Evolutionary conservation across 1,140 invertebrate genomes (phyloP).

Genomic region (Drosophila pruinosa): DNA sequence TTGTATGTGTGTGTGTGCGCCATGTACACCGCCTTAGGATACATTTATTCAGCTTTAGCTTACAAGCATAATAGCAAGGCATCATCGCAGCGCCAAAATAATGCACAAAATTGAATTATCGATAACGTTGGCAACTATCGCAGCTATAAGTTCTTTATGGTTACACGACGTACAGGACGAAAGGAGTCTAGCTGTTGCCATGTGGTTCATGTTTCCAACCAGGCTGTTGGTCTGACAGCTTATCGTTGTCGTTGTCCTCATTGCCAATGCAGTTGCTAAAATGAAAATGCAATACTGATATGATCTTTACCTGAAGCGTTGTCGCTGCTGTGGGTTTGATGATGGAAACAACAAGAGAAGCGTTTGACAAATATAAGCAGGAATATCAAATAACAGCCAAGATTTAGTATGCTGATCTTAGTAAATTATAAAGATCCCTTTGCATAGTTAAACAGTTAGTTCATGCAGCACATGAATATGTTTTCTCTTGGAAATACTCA

Average conservation of each 20-base stretch:
- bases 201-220: constrained; percentile 28
- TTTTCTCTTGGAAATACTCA: too few relatives aligned
- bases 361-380: constrained; percentile 37
- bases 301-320: constrained; percentile 15
- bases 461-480: not conserved
- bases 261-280: constrained; percentile 44
- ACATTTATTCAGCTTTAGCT: constrained; percentile 68
- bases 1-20: constrained; percentile 9
- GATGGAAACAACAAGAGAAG: constrained; percentile 26
- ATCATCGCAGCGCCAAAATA: constrained; percentile 72
- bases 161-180: constrained; percentile 41
- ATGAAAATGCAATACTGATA: constrained; percentile 73
- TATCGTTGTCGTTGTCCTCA: not conserved
- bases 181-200: constrained; percentile 5
- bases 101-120: constrained; percentile 81
- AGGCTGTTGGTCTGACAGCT: not conserved
- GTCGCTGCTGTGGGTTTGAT: constrained; percentile 24
- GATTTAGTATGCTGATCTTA: too few relatives aligned
- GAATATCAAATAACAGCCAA: not conserved
- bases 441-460: too few relatives aligned
- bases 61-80: constrained; percentile 58
- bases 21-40: constrained; percentile 51
- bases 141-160: constrained; percentile 76
- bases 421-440: not conserved
- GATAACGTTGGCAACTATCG: constrained; percentile 65